Base-by-base conservation (phyloP, 2,888 invertebrate genomes). In the Papilio protenor region DNA sequence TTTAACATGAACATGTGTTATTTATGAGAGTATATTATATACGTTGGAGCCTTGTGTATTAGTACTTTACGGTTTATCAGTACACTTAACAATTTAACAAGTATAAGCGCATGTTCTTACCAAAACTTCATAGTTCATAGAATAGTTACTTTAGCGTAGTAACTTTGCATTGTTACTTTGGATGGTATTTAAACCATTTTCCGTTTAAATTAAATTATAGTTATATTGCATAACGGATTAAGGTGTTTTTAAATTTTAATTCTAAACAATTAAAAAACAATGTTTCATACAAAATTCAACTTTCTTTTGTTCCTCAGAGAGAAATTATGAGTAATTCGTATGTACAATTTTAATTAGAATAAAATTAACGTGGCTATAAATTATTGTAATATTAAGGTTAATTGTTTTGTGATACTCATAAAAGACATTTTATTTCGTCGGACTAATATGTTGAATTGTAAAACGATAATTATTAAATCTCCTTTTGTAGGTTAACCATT, bases 401-500 rank as follows among this genome's bases (percentile, higher is more conserved):
- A 72, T 18, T 55, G 27, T 23, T 21, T 49, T 55, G 23, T 52
- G 16, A 16, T 8, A 49, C 4, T 10, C 14, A 71, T 27, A 23
- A 76, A 27, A 18, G 47, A 64, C 27, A 64, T 55, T 72, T 72
- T 61, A 16, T 69, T 4, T 61, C 10, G 16, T 59, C 4, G n/a
- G 52, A 10, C 14, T 23, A 47, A 66, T 72, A 27, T n/a, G 23
- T 75, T 64, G 71, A 64, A 73, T 64, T 71, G 49, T 23, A 23
- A 55, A 78, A 75, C 40, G 61, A 45, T 21, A 76, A 66, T 33
- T 49, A 75, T 66, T 64, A 61, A 66, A 61, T 75, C 23, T 59
- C 40, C n/a, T 73, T 76, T 73, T 74, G 23, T 73, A 27, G 73
- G 78, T 76, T 73, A 76, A 76, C 59, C 69, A 74, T 78, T 61